phyloP scores from a whole-genome alignment of 2,797 vertebrate genomes.

The Stomatorhinus walkeri region DNA sequence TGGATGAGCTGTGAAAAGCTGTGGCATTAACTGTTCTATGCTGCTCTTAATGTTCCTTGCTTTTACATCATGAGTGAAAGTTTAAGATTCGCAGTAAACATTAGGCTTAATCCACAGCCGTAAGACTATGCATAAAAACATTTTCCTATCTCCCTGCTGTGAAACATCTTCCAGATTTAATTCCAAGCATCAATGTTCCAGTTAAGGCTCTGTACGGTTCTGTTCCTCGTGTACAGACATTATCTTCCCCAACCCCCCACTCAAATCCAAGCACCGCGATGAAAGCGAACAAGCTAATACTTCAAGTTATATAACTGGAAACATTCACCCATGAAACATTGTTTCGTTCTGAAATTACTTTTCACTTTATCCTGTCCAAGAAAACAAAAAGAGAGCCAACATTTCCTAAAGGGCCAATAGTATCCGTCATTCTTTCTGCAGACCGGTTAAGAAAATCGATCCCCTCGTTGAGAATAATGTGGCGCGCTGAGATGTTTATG shows the following conservation, averaged over 20 bases:
- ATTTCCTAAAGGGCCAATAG: neutral
- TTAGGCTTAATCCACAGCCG: neutral
- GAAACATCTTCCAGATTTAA: neutral
- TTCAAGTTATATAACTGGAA: constrained; percentile 5
- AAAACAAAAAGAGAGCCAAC: neutral
- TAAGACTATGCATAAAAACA: neutral
- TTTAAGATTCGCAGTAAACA: neutral
- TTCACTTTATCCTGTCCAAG: neutral
- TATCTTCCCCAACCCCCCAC: neutral
- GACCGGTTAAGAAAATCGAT: neutral
- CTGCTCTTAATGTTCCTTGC: neutral
- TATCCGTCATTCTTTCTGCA: neutral
- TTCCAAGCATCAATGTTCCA: constrained; percentile 44
- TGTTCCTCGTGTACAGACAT: constrained; percentile 46
- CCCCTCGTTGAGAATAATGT: neutral
- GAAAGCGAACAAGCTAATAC: constrained; percentile 5
- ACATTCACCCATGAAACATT: constrained; percentile 12
- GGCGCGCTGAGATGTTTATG: neutral
- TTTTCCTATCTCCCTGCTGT: neutral
- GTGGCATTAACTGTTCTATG: neutral
- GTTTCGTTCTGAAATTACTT: neutral
- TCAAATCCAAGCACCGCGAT: constrained; percentile 33
- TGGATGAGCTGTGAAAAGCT: neutral
- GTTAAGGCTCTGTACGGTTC: constrained; percentile 41
- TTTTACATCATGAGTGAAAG: neutral